Evolutionary conservation across 2,888 invertebrate genomes (phyloP), one percentile per base, ranked within the genome.

Genomic region (Oegoconia quadripuncta): DNA sequence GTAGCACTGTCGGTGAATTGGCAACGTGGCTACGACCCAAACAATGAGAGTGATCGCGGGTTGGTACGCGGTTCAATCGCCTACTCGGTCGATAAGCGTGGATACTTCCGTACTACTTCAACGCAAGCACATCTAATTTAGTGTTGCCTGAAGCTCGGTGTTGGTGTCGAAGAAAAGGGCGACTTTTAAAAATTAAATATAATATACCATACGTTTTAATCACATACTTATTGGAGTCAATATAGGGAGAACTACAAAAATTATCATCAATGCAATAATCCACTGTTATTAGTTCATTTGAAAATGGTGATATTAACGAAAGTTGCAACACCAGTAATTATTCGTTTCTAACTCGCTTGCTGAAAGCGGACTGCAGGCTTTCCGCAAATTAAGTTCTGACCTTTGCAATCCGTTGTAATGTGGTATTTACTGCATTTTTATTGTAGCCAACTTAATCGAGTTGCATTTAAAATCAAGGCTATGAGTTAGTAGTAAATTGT

Each of bases 41-140:
- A 84, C 84, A 87, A 82, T 83, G 74, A 74, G 86, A 69, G 80
- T 76, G 77, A 74, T 87, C 83, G 74, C 84, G 61, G 76, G 66
- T 71, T 82, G 86, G 84, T 83, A 86, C 86, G 77, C 67, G 65
- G 57, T 64, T 59, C 58, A 56, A 63, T 53, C 62, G 59, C 66
- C 60, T 61, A 51, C 50, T 55, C 55, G 74, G 83, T 86, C 86
- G 76, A 86, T 86, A 79, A 59, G 28, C 28, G 58, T 55, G 48
- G n/a, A 63, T 63, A 60, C 63, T 66, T 66, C 65, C 60, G 59
- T 59, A 58, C 64, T 58, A 70, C 64, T 68, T 62, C 61, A 60
- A 63, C 56, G 56, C 13, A 20, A 31, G 31, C 31, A 31, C 20
- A 18, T 31, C 13, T 20, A 8, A 16, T 16, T n/a, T n/a, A n/a